Base-by-base conservation (phyloP, 2,113 vertebrate species). In the Anguilla rostrata region DNA sequence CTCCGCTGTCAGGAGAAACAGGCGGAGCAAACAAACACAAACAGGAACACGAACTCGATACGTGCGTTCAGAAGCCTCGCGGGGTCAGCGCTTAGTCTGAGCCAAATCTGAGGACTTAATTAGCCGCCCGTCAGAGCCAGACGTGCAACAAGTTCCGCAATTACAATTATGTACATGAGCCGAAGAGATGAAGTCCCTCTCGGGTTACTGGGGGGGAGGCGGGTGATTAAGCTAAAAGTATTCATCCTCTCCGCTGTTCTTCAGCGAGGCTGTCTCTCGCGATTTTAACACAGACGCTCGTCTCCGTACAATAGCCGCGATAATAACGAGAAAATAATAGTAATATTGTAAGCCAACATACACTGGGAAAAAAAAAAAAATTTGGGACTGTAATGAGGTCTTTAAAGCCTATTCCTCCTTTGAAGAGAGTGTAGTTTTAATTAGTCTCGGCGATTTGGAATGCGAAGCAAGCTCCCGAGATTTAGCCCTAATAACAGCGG, bases 371-470 rank as follows among this genome's bases (percentile, higher is more conserved):
- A 39, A 39, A 41, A 43, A 81, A 85, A 53, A 39, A 34, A 34
- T 34, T 34, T 0, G 78, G 60, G 29, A 63, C 56, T 18, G 56
- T 81, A 81, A 63, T 81, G 56, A 86, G 79, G 85, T 82, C 53
- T 85, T 85, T 56, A 78, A 86, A 26, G 86, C 60, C 81, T 78
- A 22, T 78, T 83, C 41, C 57, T 83, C 66, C 86, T 83, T 75
- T 83, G 43, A 86, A 83, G 81, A 83, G 41, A 79, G 81, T 83
- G 66, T 78, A 83, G 86, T 83, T 87, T 83, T 87, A 87, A 87
- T 87, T 87, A 83, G 82, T 87, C 49, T 57, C 3, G 46, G 41
- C 29, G 46, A 57, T 83, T 83, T 79, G 63, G 34, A 57, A 78
- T 83, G 63, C 39, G 15, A 63, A 16, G 49, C 39, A 18, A 78